Conservation (phyloP, 1,140 invertebrate genomes). For the Plutomurus gul region DNA sequence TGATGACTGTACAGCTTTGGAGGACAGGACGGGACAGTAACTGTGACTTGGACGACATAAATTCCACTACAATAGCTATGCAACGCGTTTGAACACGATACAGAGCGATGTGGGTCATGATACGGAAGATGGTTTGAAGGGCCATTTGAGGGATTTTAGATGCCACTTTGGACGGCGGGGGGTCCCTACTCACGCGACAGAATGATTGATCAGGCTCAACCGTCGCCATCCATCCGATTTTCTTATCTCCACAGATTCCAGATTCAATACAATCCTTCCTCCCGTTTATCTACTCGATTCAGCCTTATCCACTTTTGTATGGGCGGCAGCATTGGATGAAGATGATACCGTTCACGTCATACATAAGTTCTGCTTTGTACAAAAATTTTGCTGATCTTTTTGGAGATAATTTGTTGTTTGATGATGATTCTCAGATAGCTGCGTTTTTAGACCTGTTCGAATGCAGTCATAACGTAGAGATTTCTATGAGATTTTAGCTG, state of each 20-base stretch:
- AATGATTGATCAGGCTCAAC: conserved; percentile 38
- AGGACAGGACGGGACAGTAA: neutral
- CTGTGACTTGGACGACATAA: neutral
- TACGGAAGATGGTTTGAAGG: conserved; percentile 8
- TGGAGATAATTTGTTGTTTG: too few species aligned
- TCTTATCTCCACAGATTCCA: conserved; percentile 12
- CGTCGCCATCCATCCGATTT: neutral
- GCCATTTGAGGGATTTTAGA: conserved; percentile 28
- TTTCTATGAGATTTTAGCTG: too few species aligned
- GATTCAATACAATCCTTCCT: neutral
- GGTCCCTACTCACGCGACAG: conserved; percentile 26
- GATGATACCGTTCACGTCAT: too few species aligned
- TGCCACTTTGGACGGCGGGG: neutral
- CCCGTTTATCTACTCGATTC: neutral
- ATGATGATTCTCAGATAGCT: too few species aligned
- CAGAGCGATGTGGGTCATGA: conserved; percentile 32
- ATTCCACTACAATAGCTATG: neutral
- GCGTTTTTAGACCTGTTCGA: too few species aligned
- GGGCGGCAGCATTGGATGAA: too few species aligned
- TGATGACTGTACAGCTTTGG: conserved; percentile 9
- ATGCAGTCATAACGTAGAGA: too few species aligned
- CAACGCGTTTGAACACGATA: neutral
- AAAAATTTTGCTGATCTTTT: too few species aligned
- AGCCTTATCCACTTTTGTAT: too few species aligned
- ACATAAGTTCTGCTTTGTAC: too few species aligned